Conservation (phyloP, 64 coral and sea anemone species). For the Dendronephthya gigantea region DNA sequence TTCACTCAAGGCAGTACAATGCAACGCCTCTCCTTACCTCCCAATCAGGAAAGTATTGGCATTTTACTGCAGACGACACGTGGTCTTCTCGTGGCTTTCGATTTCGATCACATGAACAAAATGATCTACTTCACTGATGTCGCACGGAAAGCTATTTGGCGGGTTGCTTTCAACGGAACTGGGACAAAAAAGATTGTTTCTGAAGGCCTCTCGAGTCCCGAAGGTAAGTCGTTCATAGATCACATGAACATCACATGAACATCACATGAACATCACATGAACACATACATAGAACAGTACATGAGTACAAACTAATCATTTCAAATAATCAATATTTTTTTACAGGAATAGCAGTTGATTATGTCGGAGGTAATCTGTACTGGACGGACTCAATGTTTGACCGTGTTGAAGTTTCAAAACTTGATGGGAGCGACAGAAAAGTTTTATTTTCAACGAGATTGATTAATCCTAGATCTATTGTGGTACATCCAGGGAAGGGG, state of each 20-base stretch:
- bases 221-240: too few species aligned
- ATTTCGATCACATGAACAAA: constrained; percentile 11
- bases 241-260: too few species aligned
- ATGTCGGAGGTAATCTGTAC: not conserved
- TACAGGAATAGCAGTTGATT: not conserved
- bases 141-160: not conserved
- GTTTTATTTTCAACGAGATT: not conserved
- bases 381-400: constrained; percentile 16
- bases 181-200: not conserved
- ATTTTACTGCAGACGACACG: not conserved
- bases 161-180: not conserved
- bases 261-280: too few species aligned
- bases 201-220: not conserved
- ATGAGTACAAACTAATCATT: too few species aligned
- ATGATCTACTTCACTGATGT: constrained; percentile 9
- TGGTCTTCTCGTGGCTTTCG: not conserved
- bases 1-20: constrained; percentile 1
- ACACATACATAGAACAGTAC: too few species aligned
- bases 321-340: not conserved
- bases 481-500: not conserved
- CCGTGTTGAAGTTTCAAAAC: not conserved
- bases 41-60: not conserved
- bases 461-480: not conserved
- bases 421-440: not conserved
- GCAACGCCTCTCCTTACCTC: not conserved